Conservation (phyloP, 37 sponge, comb jelly and placozoan genomes). For the Mnemiopsis leidyi region DNA sequence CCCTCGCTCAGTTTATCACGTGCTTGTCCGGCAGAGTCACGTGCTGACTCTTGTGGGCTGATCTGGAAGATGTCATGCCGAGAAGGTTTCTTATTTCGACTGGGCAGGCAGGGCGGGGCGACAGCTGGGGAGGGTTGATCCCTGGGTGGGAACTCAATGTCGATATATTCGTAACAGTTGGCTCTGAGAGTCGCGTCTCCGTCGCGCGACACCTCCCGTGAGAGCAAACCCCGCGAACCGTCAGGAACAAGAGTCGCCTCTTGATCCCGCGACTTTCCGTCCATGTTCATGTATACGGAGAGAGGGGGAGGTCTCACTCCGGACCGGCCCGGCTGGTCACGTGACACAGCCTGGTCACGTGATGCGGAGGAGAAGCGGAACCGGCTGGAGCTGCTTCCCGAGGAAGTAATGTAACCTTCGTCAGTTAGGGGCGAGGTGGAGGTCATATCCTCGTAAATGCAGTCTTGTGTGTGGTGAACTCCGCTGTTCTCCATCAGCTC, state of each 20-base stretch:
- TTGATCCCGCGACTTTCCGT: background rate
- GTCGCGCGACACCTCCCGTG: constrained; percentile 16
- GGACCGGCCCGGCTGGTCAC: too few species aligned
- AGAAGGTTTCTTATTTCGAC: constrained; percentile 25
- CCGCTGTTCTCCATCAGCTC: constrained; percentile 62
- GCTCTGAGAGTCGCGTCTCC: background rate
- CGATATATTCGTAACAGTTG: constrained; percentile 29
- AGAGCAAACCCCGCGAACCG: background rate
- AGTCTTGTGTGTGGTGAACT: background rate
- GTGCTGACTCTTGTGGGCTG: background rate
- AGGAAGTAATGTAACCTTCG: constrained; percentile 15
- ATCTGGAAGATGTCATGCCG: background rate
- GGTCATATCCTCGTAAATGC: constrained; percentile 60
- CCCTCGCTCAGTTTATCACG: constrained; percentile 16
- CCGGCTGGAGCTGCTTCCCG: background rate
- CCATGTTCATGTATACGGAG: constrained; percentile 52
- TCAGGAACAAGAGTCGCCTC: background rate
- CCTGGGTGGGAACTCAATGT: constrained; percentile 30
- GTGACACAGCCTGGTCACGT: background rate
- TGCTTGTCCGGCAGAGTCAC: background rate
- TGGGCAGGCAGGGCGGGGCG: background rate
- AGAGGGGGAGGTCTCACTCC: background rate
- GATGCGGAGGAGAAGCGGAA: background rate
- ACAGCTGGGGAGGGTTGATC: background rate
- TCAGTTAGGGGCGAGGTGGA: constrained; percentile 51